Conservation (phyloP, 2,113 vertebrate species). For the Cricetomys ansorgei region DNA sequence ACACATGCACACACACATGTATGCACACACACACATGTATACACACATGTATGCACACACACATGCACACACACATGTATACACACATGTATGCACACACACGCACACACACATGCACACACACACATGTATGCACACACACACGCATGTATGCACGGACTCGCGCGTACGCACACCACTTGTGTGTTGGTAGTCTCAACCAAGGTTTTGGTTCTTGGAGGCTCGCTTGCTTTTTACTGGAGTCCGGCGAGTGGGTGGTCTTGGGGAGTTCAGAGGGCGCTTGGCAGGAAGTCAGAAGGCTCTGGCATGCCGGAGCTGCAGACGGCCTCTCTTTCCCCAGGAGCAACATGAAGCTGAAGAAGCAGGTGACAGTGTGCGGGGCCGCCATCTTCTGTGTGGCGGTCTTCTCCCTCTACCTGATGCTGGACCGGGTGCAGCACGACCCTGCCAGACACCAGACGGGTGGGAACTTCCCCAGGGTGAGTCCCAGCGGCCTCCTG, state of each 20-base stretch:
- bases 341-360: slow-evolving; percentile 96
- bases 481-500: too few relatives aligned
- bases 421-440: slow-evolving; percentile 98
- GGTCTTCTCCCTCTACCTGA: slow-evolving; percentile 98
- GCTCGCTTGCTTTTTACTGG: neutral
- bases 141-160: too few relatives aligned
- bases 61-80: too few relatives aligned
- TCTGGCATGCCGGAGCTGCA: neutral
- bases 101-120: too few relatives aligned
- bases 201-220: neutral
- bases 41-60: too few relatives aligned
- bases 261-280: neutral
- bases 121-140: too few relatives aligned
- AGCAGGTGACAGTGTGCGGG: slow-evolving; percentile 98
- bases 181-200: neutral
- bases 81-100: too few relatives aligned
- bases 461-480: slow-evolving; percentile 97
- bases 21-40: too few relatives aligned
- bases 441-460: slow-evolving; percentile 93
- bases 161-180: too few relatives aligned
- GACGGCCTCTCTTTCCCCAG: slow-evolving; percentile 23
- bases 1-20: too few relatives aligned
- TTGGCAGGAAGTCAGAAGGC: neutral
- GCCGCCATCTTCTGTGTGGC: slow-evolving; percentile 99
- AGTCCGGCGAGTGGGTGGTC: neutral